Base-by-base conservation (phyloP, 2,888 invertebrate species). In the Tanaodytes sp. region DNA sequence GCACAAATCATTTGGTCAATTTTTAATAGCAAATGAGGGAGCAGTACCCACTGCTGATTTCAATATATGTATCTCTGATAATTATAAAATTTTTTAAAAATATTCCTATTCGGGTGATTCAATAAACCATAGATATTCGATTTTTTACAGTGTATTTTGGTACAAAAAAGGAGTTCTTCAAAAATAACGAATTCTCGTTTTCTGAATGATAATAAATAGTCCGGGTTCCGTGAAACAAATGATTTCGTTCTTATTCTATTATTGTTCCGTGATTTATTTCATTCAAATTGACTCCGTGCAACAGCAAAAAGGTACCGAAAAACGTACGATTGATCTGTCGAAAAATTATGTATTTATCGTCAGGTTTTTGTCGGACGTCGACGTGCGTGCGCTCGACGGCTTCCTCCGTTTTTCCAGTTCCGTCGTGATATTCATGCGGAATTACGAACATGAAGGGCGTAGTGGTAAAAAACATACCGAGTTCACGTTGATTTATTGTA, bases 341-440 rank as follows among this genome's bases (percentile, higher is more conserved):
- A 30, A 40, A 54, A 46, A 55, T 63, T 63, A 55, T 55, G 48
- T 61, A 61, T 55, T 54, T 54, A 54, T 54, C 40, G 42, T 33
- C 6, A 48, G 37, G 23, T 40, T 63, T 63, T 55, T 55, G 30
- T 61, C 36, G n/a, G n/a, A n/a, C n/a, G n/a, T n/a, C n/a, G n/a
- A n/a, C n/a, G n/a, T n/a, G n/a, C n/a, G n/a, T n/a, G n/a, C n/a
- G n/a, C n/a, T n/a, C n/a, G 51, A 14, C 11, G 33, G 33, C 6
- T 14, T 59, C 51, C 43, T 59, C 16, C 18, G 43, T 46, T 64
- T 39, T 64, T 64, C 49, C 49, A 19, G 30, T 55, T 48, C 33
- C 52, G 2, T 40, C 42, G 39, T 54, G 43, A 54, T 54, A 54
- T 54, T 62, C 62, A 62, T 52, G 40, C 39, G 40, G 37, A 48